These are phyloP conservation scores for Okamejei kenojei DNA, from an alignment of 2,797 vertebrate species.

Conservation along the genomic window DNA sequence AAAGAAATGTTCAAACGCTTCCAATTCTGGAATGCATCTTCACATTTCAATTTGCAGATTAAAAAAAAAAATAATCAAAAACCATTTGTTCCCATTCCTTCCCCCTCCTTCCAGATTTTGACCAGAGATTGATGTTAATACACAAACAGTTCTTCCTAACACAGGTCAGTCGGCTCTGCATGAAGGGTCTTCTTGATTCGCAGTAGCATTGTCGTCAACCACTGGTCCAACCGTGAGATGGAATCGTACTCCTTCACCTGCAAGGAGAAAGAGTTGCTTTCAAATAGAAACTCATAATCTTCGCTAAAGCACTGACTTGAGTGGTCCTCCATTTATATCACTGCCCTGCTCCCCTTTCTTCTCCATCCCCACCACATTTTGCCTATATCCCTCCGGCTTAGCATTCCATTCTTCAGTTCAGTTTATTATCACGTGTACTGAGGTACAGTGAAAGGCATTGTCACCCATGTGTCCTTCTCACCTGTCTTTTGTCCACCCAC, in stretches of 20 bases:
- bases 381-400: too few species aligned
- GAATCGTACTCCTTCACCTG: conserved; percentile 79
- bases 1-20: conserved; percentile 12
- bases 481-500: too few species aligned
- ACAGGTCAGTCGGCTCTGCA: conserved; percentile 76
- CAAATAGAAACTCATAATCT: too few species aligned
- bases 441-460: too few species aligned
- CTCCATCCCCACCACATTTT: too few species aligned
- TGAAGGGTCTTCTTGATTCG: conserved; percentile 89
- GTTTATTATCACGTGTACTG: too few species aligned
- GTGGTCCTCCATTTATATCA: too few species aligned
- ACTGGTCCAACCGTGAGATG: conserved; percentile 84
- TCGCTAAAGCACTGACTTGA: too few species aligned
- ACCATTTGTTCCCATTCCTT: too few species aligned
- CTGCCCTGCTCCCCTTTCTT: too few species aligned
- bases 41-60: not conserved
- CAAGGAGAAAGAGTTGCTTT: not conserved
- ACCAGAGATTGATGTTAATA: not conserved
- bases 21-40: not conserved
- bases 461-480: too few species aligned
- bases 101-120: not conserved
- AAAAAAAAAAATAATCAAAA: not conserved
- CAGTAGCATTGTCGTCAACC: conserved; percentile 89
- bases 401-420: too few species aligned
- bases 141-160: conserved; percentile 54